Base-by-base conservation (phyloP, 2,113 vertebrate genomes). In the Cyphomyrus plagiostoma region DNA sequence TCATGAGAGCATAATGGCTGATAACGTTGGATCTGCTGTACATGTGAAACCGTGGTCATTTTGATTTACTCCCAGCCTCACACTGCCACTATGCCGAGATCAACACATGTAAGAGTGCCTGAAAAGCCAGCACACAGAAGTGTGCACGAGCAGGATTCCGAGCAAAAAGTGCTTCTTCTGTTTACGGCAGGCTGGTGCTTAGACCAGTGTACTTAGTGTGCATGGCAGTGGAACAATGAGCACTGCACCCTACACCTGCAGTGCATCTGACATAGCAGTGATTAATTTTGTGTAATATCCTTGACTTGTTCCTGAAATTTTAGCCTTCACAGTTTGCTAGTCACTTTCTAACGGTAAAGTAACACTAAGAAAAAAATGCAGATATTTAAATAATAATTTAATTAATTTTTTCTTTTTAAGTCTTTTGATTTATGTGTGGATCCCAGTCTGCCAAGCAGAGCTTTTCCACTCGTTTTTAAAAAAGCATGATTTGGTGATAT, bases 371-470 rank as follows among this genome's bases (percentile, higher is more conserved):
- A 56, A 87, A 87, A 50, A 87, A 48, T 87, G 85, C 85, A 42
- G 50, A 87, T 86, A 87, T 87, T 87, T 56, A 86, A 86, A 49
- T 86, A 45, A 86, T 86, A 85, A n/a, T 19, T 48, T 46, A 50
- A 26, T 48, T 48, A 85, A 46, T 50, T 53, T 39, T 30, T 56
- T 56, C 15, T 53, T 50, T 30, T 50, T 56, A 86, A 15, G 46
- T 30, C 26, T 30, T 87, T 52, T 87, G 26, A 87, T 87, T 53
- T 53, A 35, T 53, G 23, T 87, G 46, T 87, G 85, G 48, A 19
- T 87, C 85, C 13, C 26, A 30, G 30, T 30, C 11, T 39, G 26
- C 26, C 15, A 39, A 35, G 49, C 26, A 39, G 30, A 53, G 15
- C 48, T 87, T 49, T 17, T 56, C 6, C n/a, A 35, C 49, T 17